Percentiles rank a stretch among this genome's conserved stretches.
These are phyloP conservation scores for Hucho hucho DNA, from an alignment of 2,113 vertebrate genomes.

Conservation along the genomic window DNA sequence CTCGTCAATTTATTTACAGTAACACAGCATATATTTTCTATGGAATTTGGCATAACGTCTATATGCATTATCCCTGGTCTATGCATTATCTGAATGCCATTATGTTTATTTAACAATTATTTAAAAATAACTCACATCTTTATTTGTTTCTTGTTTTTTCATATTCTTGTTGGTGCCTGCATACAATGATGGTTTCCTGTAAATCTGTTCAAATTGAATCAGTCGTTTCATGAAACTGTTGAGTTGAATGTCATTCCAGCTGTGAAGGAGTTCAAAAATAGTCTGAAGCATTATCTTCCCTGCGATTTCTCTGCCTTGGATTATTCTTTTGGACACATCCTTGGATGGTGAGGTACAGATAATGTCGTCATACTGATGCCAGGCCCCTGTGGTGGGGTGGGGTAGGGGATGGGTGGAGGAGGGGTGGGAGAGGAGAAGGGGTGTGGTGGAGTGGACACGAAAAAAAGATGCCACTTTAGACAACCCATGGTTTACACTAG, in stretches of 20 bases:
- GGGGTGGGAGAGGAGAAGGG: no score
- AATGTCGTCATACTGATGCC: slow-evolving; percentile 96
- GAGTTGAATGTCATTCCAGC: slow-evolving; percentile 75
- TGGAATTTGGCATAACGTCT: no score
- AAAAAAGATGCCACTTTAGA: not conserved
- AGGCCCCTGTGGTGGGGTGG: slow-evolving; percentile 63
- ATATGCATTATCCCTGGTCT: no score
- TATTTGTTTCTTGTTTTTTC: slow-evolving; percentile 22
- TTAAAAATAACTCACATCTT: slow-evolving; percentile 69
- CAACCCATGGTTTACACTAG: no score
- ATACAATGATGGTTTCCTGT: slow-evolving; percentile 50
- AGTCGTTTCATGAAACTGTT: slow-evolving; percentile 76
- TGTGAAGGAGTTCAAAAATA: slow-evolving; percentile 80
- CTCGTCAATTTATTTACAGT: no score
- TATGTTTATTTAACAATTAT: not conserved
- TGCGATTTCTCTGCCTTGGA: slow-evolving; percentile 77
- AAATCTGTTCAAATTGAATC: slow-evolving; percentile 70
- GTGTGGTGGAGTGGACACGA: not conserved
- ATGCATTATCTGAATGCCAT: slow-evolving; percentile 3
- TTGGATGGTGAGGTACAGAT: slow-evolving; percentile 67
- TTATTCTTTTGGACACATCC: fast-evolving
- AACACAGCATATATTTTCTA: no score
- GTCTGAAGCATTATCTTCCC: slow-evolving; percentile 76
- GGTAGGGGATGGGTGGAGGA: no score
- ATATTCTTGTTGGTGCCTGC: slow-evolving; percentile 57